These are phyloP conservation scores for Neomorphus geoffroyi DNA, from an alignment of 2,797 vertebrate species.

Conservation along the genomic window DNA sequence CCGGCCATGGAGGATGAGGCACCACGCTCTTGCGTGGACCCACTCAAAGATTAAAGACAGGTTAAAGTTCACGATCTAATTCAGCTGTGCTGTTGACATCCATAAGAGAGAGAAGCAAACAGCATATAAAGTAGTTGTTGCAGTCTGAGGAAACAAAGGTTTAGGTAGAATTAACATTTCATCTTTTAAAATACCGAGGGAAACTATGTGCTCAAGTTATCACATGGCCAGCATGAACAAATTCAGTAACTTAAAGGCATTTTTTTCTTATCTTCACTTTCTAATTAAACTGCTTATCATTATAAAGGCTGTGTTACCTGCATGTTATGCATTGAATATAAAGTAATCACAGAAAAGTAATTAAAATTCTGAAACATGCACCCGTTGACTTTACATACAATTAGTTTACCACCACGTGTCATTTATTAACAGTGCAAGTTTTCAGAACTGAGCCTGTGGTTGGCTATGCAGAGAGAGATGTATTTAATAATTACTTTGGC, in stretches of 20 bases:
- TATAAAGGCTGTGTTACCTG: slow-evolving; percentile 76
- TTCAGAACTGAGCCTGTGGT: slow-evolving; percentile 16
- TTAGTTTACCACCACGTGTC: slow-evolving; percentile 66
- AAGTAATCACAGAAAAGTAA: slow-evolving; percentile 74
- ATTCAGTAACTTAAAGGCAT: slow-evolving; percentile 69
- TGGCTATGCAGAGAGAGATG: slow-evolving; percentile 45
- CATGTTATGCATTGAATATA: slow-evolving; percentile 74
- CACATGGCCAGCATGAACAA: slow-evolving; percentile 55
- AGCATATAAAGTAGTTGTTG: slow-evolving; percentile 40
- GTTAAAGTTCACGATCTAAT: slow-evolving; percentile 52
- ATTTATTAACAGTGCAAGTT: slow-evolving; percentile 67
- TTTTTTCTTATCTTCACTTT: slow-evolving; percentile 77
- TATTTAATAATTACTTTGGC: slow-evolving; percentile 69
- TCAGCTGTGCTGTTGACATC: slow-evolving; percentile 49
- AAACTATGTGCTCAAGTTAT: slow-evolving; percentile 50
- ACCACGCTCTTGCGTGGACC: slow-evolving; percentile 18
- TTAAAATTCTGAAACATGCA: slow-evolving; percentile 78
- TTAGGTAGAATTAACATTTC: slow-evolving; percentile 54
- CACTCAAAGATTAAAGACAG: slow-evolving; percentile 57
- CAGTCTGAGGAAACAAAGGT: slow-evolving; percentile 49
- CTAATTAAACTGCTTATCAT: slow-evolving; percentile 82
- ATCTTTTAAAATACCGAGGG: slow-evolving; percentile 56
- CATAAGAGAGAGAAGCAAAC: slow-evolving; percentile 38
- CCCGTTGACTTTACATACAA: slow-evolving; percentile 73
- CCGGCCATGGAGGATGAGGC: neutral